Evolutionary conservation across 1,140 invertebrate species (phyloP).

Genomic region (Pissodes strobi): DNA sequence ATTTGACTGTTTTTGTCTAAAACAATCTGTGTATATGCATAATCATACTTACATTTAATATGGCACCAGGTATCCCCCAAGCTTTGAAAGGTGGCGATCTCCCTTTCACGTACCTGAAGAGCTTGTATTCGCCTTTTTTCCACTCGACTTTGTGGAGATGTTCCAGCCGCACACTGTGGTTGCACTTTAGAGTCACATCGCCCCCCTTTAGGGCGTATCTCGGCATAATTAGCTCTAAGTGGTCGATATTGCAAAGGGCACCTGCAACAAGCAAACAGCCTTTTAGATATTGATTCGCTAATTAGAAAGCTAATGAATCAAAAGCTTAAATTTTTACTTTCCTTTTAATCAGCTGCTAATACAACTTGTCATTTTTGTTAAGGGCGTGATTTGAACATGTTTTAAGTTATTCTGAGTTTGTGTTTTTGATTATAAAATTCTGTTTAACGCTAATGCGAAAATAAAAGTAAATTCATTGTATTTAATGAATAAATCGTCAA

Average conservation of each 20-base stretch:
- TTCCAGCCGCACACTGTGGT: constrained; percentile 66
- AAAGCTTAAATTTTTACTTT: too few relatives aligned
- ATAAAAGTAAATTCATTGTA: too few relatives aligned
- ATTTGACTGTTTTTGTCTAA: too few relatives aligned
- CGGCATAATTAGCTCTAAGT: constrained; percentile 53
- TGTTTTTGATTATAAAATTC: constrained; percentile 1
- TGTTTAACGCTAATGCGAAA: too few relatives aligned
- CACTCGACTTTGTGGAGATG: constrained; percentile 74
- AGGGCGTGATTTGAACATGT: too few relatives aligned
- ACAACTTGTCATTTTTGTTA: too few relatives aligned
- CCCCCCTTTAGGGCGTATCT: constrained; percentile 51
- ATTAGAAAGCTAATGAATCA: too few relatives aligned
- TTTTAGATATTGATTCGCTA: too few relatives aligned
- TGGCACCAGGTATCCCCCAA: constrained; percentile 68
- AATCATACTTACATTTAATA: constrained; percentile 71
- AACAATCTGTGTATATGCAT: background rate
- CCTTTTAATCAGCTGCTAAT: too few relatives aligned
- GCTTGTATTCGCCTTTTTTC: constrained; percentile 73
- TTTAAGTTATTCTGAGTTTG: background rate
- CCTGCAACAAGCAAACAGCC: constrained; percentile 45
- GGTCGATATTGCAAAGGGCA: constrained; percentile 48
- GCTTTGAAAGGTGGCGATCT: constrained; percentile 73
- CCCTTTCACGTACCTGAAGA: constrained; percentile 78
- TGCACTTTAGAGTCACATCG: constrained; percentile 63
- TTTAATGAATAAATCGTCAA: too few relatives aligned